These are phyloP conservation scores for Alethe diademata DNA, from an alignment of 2,113 vertebrate species.

Conservation along the genomic window DNA sequence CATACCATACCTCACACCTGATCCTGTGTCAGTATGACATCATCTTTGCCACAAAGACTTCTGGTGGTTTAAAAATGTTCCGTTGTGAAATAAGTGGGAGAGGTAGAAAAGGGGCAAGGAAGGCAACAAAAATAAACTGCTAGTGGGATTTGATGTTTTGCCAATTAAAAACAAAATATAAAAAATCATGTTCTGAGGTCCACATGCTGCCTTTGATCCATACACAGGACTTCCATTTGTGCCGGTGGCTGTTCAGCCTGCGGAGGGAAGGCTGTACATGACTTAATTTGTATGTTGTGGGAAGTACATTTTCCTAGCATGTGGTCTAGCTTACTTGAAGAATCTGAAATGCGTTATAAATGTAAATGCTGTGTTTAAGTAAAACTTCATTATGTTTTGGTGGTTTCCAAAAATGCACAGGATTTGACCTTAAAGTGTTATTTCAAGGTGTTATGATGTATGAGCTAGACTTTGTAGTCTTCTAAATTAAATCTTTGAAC, in stretches of 20 bases:
- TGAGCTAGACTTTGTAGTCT: constrained; percentile 66
- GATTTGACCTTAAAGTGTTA: constrained; percentile 53
- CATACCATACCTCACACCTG: constrained; percentile 69
- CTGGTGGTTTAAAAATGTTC: constrained; percentile 61
- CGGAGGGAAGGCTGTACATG: constrained; percentile 21
- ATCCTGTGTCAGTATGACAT: constrained; percentile 69
- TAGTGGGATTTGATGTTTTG: constrained; percentile 55
- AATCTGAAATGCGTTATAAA: constrained; percentile 57
- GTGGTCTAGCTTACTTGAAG: constrained; percentile 50
- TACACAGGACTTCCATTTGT: constrained; percentile 54
- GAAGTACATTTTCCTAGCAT: constrained; percentile 51
- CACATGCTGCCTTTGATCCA: constrained; percentile 33
- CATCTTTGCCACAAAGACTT: constrained; percentile 60
- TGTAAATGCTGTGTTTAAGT: constrained; percentile 64
- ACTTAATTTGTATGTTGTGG: constrained; percentile 62
- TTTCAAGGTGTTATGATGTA: constrained; percentile 62
- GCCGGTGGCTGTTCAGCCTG: not conserved
- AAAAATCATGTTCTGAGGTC: constrained; percentile 41
- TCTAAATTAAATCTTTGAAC: constrained; percentile 70
- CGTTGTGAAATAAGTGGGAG: constrained; percentile 52
- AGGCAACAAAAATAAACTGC: constrained; percentile 47
- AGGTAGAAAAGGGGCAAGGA: constrained; percentile 11
- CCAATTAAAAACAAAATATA: constrained; percentile 52
- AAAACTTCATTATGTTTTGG: constrained; percentile 63
- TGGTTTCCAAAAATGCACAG: constrained; percentile 56